These are phyloP conservation scores for Crotophaga sulcirostris DNA, from an alignment of 2,113 vertebrate genomes.

Conservation along the genomic window DNA sequence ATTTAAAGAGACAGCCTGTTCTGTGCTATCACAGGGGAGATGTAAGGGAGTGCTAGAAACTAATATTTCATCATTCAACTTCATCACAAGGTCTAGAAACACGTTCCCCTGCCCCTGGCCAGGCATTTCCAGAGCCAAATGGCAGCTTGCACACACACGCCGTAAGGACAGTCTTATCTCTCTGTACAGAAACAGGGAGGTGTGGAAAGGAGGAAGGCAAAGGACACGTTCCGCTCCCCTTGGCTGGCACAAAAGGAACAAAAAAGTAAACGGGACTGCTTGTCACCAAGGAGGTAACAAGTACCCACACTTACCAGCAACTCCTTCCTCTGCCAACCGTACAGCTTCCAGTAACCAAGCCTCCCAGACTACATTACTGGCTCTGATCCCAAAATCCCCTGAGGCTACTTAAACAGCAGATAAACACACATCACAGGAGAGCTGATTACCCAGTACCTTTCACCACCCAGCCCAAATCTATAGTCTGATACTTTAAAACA, in stretches of 20 bases:
- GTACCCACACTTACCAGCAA: neutral
- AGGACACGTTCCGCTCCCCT: neutral
- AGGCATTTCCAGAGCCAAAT: fast-evolving
- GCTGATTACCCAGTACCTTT: neutral
- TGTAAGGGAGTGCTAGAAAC: neutral
- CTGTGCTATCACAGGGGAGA: neutral
- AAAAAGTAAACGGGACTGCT: neutral
- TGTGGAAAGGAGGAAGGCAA: neutral
- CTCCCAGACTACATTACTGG: neutral
- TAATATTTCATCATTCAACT: neutral
- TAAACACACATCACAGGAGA: neutral
- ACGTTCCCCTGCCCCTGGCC: neutral
- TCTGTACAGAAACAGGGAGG: fast-evolving
- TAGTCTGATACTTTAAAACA: neutral
- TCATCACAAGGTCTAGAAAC: neutral
- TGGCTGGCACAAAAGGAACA: neutral
- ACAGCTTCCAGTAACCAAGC: neutral
- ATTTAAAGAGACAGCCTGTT: neutral
- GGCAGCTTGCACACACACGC: too few relatives aligned
- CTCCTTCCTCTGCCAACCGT: neutral
- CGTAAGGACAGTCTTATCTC: neutral
- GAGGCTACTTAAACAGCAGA: neutral
- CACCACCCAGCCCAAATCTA: neutral
- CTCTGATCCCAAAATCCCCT: neutral
- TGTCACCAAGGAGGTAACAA: neutral